A percentile compares a stretch with the other conserved stretches of the same genome.
Conservation (phyloP, 1,140 invertebrate genomes). For the Solenopsis invicta region DNA sequence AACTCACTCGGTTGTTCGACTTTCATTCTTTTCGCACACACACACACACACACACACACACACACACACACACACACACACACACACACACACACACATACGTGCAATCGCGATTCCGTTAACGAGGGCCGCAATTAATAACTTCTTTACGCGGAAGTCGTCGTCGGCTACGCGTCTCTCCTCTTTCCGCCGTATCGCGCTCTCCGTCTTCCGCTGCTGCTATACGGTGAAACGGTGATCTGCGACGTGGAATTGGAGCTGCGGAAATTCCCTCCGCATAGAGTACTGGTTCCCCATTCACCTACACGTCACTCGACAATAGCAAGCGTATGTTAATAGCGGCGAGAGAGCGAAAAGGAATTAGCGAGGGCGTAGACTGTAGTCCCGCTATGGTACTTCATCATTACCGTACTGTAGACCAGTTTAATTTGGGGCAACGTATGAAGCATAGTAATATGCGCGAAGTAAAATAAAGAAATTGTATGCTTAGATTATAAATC, state of each 20-base stretch:
- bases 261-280: constrained; percentile 58
- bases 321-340: constrained; percentile 25
- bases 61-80: constrained; percentile 36
- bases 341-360: constrained; percentile 2
- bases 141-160: constrained; percentile 57
- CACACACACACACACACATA: constrained; percentile 22
- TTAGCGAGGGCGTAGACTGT: background rate
- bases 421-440: background rate
- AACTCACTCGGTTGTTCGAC: constrained; percentile 45
- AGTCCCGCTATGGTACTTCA: background rate
- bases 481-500: background rate
- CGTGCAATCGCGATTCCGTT: constrained; percentile 59
- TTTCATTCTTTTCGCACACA: constrained; percentile 55
- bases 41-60: constrained; percentile 40
- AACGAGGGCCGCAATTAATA: constrained; percentile 71
- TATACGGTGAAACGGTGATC: constrained; percentile 35
- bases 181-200: constrained; percentile 31
- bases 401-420: background rate
- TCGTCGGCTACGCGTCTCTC: constrained; percentile 25
- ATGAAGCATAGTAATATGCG: background rate
- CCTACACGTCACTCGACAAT: constrained; percentile 22
- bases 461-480: background rate
- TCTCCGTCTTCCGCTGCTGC: constrained; percentile 21
- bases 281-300: constrained; percentile 12
- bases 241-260: constrained; percentile 17